Percentiles rank a stretch among this genome's conserved stretches.
These are phyloP conservation scores for Unio delphinus DNA, from an alignment of 2,888 invertebrate species.

Conservation along the genomic window DNA sequence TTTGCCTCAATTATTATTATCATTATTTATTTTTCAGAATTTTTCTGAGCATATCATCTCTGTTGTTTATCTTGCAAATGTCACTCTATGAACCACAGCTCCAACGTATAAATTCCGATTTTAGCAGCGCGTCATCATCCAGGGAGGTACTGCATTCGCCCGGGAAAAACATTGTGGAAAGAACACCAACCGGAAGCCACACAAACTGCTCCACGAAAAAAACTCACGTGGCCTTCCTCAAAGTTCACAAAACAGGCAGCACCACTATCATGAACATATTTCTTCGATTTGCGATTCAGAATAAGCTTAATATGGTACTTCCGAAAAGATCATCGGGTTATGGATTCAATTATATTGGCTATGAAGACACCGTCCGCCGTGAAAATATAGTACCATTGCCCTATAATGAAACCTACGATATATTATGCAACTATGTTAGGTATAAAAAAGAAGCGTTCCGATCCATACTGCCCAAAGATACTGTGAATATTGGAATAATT, in stretches of 20 bases:
- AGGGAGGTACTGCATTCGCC: no score
- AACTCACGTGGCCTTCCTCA: constrained; percentile 28
- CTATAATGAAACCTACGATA: constrained; percentile 44
- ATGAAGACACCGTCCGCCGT: constrained; percentile 30
- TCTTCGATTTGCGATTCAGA: constrained; percentile 44
- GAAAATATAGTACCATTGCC: constrained; percentile 46
- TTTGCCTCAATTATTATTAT: no score
- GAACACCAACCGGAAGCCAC: no score
- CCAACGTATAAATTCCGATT: no score
- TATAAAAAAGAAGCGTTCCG: constrained; percentile 48
- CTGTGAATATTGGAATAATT: constrained; percentile 45
- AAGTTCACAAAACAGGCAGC: constrained; percentile 62
- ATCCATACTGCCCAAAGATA: constrained; percentile 38
- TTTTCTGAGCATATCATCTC: no score
- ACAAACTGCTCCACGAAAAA: no score
- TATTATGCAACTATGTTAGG: constrained; percentile 57
- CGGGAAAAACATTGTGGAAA: no score
- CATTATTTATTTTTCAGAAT: no score
- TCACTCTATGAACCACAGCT: no score
- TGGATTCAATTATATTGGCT: constrained; percentile 45
- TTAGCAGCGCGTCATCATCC: no score
- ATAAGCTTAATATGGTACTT: constrained; percentile 54
- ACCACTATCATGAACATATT: constrained; percentile 60
- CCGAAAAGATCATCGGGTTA: constrained; percentile 33
- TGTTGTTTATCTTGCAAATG: no score